Conservation (phyloP, 2,888 invertebrate species). For the Leptarthrus brevirostris region DNA sequence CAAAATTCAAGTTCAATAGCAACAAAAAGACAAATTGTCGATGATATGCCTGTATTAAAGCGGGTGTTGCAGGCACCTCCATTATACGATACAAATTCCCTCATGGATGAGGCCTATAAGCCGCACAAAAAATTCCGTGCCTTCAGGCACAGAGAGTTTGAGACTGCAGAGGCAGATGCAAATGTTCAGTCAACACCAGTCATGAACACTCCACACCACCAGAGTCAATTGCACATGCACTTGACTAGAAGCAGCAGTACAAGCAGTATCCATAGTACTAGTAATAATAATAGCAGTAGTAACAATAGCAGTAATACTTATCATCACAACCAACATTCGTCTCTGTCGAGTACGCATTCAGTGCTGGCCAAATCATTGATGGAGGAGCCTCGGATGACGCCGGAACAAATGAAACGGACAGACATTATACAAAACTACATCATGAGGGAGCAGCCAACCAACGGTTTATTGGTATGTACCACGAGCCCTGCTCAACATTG, state of each 20-base stretch:
- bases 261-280: conserved; percentile 61
- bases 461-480: conserved; percentile 57
- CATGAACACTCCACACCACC: conserved; percentile 58
- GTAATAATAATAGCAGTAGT: conserved; percentile 39
- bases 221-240: conserved; percentile 68
- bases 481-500: conserved; percentile 42
- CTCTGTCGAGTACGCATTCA: conserved; percentile 87
- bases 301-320: conserved; percentile 40
- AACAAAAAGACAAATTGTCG: conserved; percentile 72
- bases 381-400: conserved; percentile 94
- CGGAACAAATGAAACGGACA: conserved; percentile 90
- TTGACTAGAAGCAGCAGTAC: conserved; percentile 69
- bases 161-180: conserved; percentile 76
- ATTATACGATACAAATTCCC: conserved; percentile 86
- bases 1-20: conserved; percentile 54
- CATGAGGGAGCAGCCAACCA: conserved; percentile 73
- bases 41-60: conserved; percentile 94
- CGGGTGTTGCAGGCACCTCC: conserved; percentile 93
- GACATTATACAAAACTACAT: conserved; percentile 94
- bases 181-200: conserved; percentile 58
- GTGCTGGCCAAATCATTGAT: conserved; percentile 90
- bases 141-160: conserved; percentile 81
- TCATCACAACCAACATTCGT: conserved; percentile 66
- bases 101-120: conserved; percentile 96
- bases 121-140: conserved; percentile 96